Percentiles rank a stretch among this genome's conserved stretches.
phyloP scores from a whole-genome alignment of 2,797 vertebrate genomes.

The Arrhamphus sclerolepis region DNA sequence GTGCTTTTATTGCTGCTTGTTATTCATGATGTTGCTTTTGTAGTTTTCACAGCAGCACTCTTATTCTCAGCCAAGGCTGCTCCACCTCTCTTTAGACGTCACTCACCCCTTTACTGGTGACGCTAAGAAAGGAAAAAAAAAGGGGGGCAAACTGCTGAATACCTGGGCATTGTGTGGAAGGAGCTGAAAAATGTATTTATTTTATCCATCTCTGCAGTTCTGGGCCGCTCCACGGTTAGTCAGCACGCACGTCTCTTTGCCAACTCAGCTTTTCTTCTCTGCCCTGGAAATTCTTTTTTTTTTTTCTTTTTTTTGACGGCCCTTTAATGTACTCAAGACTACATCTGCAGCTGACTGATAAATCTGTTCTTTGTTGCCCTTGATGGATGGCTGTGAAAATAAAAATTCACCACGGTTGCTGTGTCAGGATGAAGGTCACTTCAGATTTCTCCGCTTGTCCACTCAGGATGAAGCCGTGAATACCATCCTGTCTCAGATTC shows the following conservation, averaged over 20 bases:
- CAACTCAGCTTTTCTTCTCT: constrained; percentile 75
- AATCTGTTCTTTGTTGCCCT: constrained; percentile 71
- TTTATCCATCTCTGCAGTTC: constrained; percentile 52
- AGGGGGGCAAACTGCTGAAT: constrained; percentile 5
- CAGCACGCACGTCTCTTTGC: constrained; percentile 69
- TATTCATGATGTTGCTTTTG: constrained; percentile 47
- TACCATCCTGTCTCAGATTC: constrained; percentile 38
- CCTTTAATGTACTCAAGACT: constrained; percentile 75
- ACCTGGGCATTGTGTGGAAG: constrained; percentile 39
- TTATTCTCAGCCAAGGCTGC: constrained; percentile 16
- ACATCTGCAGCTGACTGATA: constrained; percentile 78
- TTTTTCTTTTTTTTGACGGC: too few relatives aligned
- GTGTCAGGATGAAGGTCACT: constrained; percentile 64
- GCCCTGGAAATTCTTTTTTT: constrained; percentile 75
- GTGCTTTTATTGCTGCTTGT: constrained; percentile 36
- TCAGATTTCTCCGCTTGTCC: constrained; percentile 33
- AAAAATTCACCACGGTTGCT: constrained; percentile 62
- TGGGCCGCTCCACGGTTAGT: constrained; percentile 62
- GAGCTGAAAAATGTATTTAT: constrained; percentile 65
- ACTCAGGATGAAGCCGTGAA: constrained; percentile 22
- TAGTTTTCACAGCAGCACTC: constrained; percentile 37
- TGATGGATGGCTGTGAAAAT: constrained; percentile 72
- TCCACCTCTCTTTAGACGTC: constrained; percentile 28
- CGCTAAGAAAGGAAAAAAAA: too few relatives aligned
- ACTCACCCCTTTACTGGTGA: too few relatives aligned